Evolutionary conservation across 2,113 vertebrate species (phyloP).

Genomic region (Takifugu flavidus): DNA sequence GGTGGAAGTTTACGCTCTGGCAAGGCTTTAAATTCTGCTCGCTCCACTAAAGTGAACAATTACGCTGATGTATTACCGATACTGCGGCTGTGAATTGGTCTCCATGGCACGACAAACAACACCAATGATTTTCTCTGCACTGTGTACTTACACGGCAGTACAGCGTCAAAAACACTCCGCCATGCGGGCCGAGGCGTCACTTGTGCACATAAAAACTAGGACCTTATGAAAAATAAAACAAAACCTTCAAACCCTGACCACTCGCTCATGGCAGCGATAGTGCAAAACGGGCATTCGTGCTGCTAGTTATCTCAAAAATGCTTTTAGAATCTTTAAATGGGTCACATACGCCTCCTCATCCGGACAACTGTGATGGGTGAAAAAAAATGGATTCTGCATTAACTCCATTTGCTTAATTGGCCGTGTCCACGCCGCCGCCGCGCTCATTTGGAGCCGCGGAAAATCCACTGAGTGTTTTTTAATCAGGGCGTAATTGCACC

Average conservation of each 20-base stretch:
- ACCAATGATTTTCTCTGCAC: slow-evolving; percentile 20
- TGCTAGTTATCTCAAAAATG: too few species aligned
- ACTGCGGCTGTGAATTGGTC: slow-evolving; percentile 1
- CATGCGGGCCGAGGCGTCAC: background rate
- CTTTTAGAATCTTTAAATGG: too few species aligned
- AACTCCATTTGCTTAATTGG: background rate
- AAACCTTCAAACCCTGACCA: slow-evolving; percentile 16
- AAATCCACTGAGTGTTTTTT: slow-evolving; percentile 29
- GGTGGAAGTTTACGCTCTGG: slow-evolving; percentile 7
- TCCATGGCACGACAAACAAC: slow-evolving; percentile 9
- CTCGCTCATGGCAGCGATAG: slow-evolving; percentile 54
- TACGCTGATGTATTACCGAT: slow-evolving; percentile 21
- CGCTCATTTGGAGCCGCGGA: slow-evolving; percentile 19
- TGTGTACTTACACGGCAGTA: too few species aligned
- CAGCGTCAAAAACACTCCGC: too few species aligned
- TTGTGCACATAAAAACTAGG: slow-evolving; percentile 26
- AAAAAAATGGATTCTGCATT: background rate
- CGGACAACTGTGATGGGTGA: too few species aligned
- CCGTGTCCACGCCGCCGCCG: background rate
- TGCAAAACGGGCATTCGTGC: slow-evolving; percentile 69
- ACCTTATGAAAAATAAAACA: slow-evolving; percentile 15
- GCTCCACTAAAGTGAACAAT: slow-evolving; percentile 16
- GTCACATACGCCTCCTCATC: too few species aligned
- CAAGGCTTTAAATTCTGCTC: slow-evolving; percentile 9
- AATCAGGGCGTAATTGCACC: slow-evolving; percentile 35